phyloP scores from a whole-genome alignment of 2,888 invertebrate species.

The Cosmia trapezina region DNA sequence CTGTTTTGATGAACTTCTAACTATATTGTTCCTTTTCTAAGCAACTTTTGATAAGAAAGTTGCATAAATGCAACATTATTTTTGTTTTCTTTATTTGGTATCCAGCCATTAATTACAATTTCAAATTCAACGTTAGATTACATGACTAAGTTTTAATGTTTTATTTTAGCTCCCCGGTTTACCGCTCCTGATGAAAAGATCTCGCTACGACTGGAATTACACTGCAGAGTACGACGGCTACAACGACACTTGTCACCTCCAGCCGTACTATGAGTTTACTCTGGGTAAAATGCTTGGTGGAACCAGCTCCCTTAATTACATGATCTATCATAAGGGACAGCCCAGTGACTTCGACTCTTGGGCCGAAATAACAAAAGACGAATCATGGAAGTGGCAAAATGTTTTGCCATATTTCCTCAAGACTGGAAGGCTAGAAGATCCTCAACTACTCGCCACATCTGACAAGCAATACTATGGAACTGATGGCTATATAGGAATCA shows the following conservation, averaged over 20 bases:
- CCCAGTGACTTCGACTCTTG: conserved; percentile 71
- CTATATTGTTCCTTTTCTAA: neutral
- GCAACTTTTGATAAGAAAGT: too few relatives aligned
- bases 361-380: conserved; percentile 66
- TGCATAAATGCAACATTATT: too few relatives aligned
- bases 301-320: conserved; percentile 71
- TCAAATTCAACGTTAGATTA: too few relatives aligned
- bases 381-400: conserved; percentile 72
- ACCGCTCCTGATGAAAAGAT: conserved; percentile 59
- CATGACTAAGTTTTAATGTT: neutral
- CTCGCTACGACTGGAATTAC: conserved; percentile 72
- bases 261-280: conserved; percentile 62
- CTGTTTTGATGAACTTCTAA: neutral
- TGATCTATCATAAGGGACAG: conserved; percentile 72
- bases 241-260: conserved; percentile 57
- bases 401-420: conserved; percentile 72
- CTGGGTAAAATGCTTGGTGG: conserved; percentile 77
- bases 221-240: conserved; percentile 67
- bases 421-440: conserved; percentile 66
- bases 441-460: conserved; percentile 53
- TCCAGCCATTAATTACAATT: too few relatives aligned
- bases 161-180: conserved; percentile 69
- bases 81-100: too few relatives aligned
- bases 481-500: conserved; percentile 63
- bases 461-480: conserved; percentile 64